Percentiles rank a stretch among this genome's conserved stretches.
These are phyloP conservation scores for Rhagonycha fulva DNA, from an alignment of 2,888 invertebrate species.

Conservation along the genomic window DNA sequence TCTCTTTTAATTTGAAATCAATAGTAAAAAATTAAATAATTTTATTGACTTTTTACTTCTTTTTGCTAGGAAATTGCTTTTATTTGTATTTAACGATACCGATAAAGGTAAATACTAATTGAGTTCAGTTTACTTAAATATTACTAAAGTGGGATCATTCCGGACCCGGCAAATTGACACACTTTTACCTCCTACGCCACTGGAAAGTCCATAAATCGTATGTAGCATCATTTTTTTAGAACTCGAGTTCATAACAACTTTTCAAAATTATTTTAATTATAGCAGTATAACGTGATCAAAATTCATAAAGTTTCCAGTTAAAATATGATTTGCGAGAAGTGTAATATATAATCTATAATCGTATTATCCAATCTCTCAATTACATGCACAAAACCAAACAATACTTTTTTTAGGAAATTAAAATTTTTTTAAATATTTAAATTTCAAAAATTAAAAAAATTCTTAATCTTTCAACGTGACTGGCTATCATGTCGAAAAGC, in stretches of 20 bases:
- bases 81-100: background rate
- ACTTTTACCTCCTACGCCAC: constrained; percentile 25
- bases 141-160: background rate
- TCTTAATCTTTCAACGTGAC: no score
- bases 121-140: background rate
- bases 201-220: constrained; percentile 17
- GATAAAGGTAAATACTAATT: background rate
- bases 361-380: no score
- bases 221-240: background rate
- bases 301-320: no score
- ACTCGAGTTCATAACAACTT: background rate
- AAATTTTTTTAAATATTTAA: no score
- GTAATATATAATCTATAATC: no score
- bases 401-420: no score
- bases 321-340: no score
- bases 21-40: background rate
- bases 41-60: background rate
- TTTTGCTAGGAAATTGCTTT: background rate
- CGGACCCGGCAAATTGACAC: constrained; percentile 23
- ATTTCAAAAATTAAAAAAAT: no score
- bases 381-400: no score
- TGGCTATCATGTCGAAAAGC: no score
- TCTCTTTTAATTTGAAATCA: constrained; percentile 18
- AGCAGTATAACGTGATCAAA: no score
- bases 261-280: background rate